These are phyloP conservation scores for Thereva unica DNA, from an alignment of 2,888 invertebrate species.

Conservation along the genomic window DNA sequence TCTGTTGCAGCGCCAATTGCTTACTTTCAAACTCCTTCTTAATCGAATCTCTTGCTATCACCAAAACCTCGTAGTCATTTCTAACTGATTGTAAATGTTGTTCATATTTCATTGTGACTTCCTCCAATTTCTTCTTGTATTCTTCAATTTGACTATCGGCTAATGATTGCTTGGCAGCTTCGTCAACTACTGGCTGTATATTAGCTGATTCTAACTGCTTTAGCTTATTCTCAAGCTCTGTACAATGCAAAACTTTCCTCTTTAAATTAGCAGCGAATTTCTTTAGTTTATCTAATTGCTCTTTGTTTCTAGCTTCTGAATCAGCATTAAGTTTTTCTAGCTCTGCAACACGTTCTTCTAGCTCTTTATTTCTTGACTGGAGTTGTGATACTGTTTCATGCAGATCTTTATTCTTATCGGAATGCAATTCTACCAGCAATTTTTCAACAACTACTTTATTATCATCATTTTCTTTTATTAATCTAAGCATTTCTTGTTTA, in stretches of 20 bases:
- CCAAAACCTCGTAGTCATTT: too few species aligned
- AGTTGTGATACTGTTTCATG: constrained; percentile 43
- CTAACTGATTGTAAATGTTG: too few species aligned
- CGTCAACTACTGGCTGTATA: too few species aligned
- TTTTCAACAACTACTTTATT: constrained; percentile 51
- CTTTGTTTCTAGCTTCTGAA: constrained; percentile 67
- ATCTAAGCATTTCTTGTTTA: constrained; percentile 56
- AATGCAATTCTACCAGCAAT: constrained; percentile 45
- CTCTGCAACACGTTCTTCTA: constrained; percentile 52
- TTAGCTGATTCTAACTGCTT: constrained; percentile 47
- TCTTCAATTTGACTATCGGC: too few species aligned
- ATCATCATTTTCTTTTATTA: constrained; percentile 55
- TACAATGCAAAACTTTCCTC: constrained; percentile 69
- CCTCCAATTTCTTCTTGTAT: too few species aligned
- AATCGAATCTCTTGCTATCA: too few species aligned
- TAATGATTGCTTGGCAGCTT: too few species aligned
- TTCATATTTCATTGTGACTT: too few species aligned
- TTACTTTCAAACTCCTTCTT: too few species aligned
- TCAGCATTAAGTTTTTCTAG: constrained; percentile 55
- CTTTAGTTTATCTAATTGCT: constrained; percentile 76
- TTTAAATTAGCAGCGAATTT: constrained; percentile 77
- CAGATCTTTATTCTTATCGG: constrained; percentile 40
- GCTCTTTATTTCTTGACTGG: constrained; percentile 55
- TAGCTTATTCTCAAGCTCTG: constrained; percentile 66
- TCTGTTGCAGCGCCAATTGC: too few species aligned